Base-by-base conservation (phyloP, 1,140 invertebrate genomes). In the Zaprionus camerounensis region DNA sequence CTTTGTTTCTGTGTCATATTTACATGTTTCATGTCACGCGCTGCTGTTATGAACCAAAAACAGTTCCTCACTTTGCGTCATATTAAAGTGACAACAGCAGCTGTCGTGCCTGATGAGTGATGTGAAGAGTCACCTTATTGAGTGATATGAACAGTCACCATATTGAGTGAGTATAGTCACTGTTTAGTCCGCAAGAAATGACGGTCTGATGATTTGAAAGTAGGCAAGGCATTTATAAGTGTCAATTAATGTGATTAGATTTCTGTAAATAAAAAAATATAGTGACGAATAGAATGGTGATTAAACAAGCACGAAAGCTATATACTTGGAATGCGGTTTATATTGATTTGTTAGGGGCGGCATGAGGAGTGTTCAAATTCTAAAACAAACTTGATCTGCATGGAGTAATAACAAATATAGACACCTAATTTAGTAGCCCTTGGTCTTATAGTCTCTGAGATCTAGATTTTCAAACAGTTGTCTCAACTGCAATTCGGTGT, bases 81-180 rank as follows among this genome's bases (percentile, higher is more conserved):
- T 67, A 73, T 76, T 63, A 76, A 76, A 72, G 70, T 76, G 74
- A 72, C 74, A 76, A 76, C 70, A 72, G 63, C 70, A 72, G 70
- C 74, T 76, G 74, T 31, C 70, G 61, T 55, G 51, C 41, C 31
- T 58, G 41, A 44, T 26, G 71, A 9, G 63, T 36, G 56, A 41
- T 71, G 31, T 34, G 38, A 49, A 20, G 12, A 61, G 28, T 62
- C 65, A 62, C 57, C 38, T 20, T 31, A 46, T 34, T 26, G n/a
- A 22, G 24, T 31, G 9, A 31, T 31, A 9, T 31, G 38, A 49
- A 20, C 12, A 61, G 20, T 62, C 57, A 62, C 57, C 38, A 13
- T 22, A 24, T 34, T 26, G n/a, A n/a, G 24, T 26, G 12, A 13
- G 17, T 13, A 34, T 9, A 66, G 53, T 66, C 64, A 66, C 28